Evolutionary conservation across 2,888 invertebrate species (phyloP).

Genomic region (Aporophyla nigra): DNA sequence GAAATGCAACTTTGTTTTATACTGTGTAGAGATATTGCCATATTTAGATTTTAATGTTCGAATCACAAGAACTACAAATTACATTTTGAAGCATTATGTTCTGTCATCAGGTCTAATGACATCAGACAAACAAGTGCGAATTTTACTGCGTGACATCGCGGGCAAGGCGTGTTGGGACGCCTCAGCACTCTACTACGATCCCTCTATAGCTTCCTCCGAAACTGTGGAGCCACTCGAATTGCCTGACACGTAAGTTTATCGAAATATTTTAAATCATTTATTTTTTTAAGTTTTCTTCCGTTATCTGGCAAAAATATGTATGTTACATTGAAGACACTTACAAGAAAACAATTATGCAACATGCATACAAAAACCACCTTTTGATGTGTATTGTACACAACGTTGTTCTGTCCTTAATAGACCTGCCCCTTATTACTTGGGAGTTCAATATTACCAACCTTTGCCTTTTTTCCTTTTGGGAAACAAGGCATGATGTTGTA

Average conservation of each 20-base stretch:
- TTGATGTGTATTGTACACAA: not conserved
- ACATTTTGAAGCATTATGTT: no score
- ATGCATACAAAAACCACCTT: not conserved
- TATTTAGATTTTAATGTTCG: no score
- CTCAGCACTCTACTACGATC: slow-evolving; percentile 96
- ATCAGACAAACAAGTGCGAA: slow-evolving; percentile 95
- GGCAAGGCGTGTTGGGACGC: slow-evolving; percentile 99
- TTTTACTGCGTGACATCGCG: slow-evolving; percentile 96
- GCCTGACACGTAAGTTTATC: slow-evolving; percentile 67
- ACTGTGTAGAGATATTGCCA: no score
- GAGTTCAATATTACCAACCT: no score
- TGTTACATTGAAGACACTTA: no score
- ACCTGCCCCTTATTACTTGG: no score
- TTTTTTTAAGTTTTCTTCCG: no score
- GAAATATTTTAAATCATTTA: not conserved
- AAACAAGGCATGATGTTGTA: no score
- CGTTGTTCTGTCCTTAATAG: not conserved
- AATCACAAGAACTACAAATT: no score
- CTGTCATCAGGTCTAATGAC: slow-evolving; percentile 92
- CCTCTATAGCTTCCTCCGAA: slow-evolving; percentile 81
- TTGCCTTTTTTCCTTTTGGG: no score
- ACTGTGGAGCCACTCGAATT: slow-evolving; percentile 76
- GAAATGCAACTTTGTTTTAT: no score
- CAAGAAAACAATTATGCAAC: not conserved
- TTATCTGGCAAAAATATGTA: no score